phyloP scores from a whole-genome alignment of 2,113 vertebrate species.

The Cacatua alba region DNA sequence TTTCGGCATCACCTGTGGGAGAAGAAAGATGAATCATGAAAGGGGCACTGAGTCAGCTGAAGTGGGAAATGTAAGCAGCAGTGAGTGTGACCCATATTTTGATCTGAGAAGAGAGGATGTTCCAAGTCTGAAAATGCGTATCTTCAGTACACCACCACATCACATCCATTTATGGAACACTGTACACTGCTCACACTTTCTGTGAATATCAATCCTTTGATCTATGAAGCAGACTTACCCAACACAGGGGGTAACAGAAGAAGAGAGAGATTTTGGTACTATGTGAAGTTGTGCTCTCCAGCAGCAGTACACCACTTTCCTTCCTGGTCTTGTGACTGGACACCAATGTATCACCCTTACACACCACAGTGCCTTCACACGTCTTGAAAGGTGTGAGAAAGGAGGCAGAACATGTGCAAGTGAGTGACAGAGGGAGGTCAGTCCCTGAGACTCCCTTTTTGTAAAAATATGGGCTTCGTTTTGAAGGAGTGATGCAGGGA shows the following conservation, averaged over 20 bases:
- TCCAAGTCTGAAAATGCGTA: not conserved
- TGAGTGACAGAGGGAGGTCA: not conserved
- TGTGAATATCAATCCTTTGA: not conserved
- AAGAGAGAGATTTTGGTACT: not conserved
- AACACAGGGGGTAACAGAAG: fast-evolving
- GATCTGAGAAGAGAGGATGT: not conserved
- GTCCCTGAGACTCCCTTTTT: not conserved
- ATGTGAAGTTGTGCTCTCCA: not conserved
- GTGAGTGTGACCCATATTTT: not conserved
- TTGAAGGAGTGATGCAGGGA: not conserved
- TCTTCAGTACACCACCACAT: not conserved
- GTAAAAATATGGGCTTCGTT: not conserved
- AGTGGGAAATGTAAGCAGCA: not conserved
- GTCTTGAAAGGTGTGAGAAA: not conserved
- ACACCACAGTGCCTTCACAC: not conserved
- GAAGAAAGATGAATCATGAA: not conserved
- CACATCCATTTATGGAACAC: not conserved
- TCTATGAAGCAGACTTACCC: not conserved
- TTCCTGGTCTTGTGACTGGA: not conserved
- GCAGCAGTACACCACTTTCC: not conserved
- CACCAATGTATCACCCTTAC: not conserved
- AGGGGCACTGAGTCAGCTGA: not conserved
- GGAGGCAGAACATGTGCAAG: not conserved
- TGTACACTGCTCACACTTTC: fast-evolving
- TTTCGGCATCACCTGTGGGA: not conserved